A percentile compares a stretch with the other conserved stretches of the same genome.
Evolutionary conservation across 2,888 invertebrate species (phyloP).

Genomic region (Megaustenia siamemsis): DNA sequence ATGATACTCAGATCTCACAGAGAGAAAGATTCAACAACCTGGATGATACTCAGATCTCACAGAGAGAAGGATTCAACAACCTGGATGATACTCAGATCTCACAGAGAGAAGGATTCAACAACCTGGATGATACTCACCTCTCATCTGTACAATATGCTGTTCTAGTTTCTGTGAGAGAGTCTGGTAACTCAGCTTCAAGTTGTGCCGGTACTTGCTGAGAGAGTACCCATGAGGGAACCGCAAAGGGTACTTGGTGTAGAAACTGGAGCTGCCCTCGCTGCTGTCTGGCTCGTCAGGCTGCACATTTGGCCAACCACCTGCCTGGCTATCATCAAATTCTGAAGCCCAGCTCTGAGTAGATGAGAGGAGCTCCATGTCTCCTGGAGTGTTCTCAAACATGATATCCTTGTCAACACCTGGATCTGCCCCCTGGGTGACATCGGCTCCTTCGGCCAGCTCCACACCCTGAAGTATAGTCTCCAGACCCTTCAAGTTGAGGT

Average conservation of each 20-base stretch:
- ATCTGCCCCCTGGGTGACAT: constrained; percentile 56
- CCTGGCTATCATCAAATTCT: constrained; percentile 25
- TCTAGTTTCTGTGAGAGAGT: constrained; percentile 59
- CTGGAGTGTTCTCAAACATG: constrained; percentile 10
- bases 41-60: too few relatives aligned
- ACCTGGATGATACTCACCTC: constrained; percentile 45
- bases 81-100: too few relatives aligned
- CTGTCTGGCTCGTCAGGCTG: constrained; percentile 48
- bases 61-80: too few relatives aligned
- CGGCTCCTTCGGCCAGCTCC: constrained; percentile 62
- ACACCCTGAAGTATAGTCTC: constrained; percentile 78
- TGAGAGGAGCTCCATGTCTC: constrained; percentile 11
- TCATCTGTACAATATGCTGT: constrained; percentile 52
- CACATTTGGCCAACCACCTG: constrained; percentile 29
- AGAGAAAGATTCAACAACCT: too few relatives aligned
- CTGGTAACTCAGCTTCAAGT: constrained; percentile 61
- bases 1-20: too few relatives aligned
- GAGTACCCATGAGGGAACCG: constrained; percentile 60
- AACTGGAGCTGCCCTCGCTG: constrained; percentile 50
- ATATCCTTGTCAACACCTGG: constrained; percentile 44
- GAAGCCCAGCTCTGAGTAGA: constrained; percentile 1
- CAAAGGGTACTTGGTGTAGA: constrained; percentile 60
- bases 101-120: too few relatives aligned
- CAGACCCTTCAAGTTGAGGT: constrained; percentile 64
- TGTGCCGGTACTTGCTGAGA: constrained; percentile 60